Evolutionary conservation across 2,888 invertebrate genomes (phyloP).

Genomic region (Metalampra italica): DNA sequence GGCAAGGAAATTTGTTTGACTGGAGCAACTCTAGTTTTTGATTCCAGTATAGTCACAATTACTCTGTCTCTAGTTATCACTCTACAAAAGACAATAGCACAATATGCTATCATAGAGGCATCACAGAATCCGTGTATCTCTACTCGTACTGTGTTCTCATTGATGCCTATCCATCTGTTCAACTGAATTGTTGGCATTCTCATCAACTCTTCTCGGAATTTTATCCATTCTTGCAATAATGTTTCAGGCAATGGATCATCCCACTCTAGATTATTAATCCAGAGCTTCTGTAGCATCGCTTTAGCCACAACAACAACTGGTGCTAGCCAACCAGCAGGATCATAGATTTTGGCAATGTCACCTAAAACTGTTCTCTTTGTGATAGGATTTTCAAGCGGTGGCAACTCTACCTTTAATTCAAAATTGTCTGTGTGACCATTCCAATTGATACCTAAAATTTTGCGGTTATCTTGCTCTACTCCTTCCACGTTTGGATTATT

Average conservation of each 20-base stretch:
- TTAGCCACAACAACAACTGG: background rate
- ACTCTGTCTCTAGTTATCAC: background rate
- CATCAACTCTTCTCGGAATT: background rate
- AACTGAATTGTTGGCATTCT: background rate
- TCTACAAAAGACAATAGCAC: background rate
- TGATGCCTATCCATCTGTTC: background rate
- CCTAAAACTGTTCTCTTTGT: background rate
- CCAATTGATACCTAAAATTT: conserved; percentile 5
- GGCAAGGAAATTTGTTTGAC: conserved; percentile 13
- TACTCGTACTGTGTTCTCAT: background rate
- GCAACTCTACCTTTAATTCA: background rate
- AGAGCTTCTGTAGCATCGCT: background rate
- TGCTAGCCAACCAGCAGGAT: background rate
- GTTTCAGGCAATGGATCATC: background rate
- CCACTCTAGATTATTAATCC: background rate
- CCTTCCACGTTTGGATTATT: background rate
- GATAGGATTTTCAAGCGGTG: background rate
- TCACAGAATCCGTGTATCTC: background rate
- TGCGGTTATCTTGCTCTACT: background rate
- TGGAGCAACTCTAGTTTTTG: conserved; percentile 13
- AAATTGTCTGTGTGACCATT: background rate
- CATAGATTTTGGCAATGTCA: background rate
- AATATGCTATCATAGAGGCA: background rate
- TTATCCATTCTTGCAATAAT: background rate
- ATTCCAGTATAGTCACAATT: conserved; percentile 2